A percentile compares a stretch with the other conserved stretches of the same genome.
These are phyloP conservation scores for Paratrypauchen microcephalus DNA, from an alignment of 2,797 vertebrate species.

Conservation along the genomic window DNA sequence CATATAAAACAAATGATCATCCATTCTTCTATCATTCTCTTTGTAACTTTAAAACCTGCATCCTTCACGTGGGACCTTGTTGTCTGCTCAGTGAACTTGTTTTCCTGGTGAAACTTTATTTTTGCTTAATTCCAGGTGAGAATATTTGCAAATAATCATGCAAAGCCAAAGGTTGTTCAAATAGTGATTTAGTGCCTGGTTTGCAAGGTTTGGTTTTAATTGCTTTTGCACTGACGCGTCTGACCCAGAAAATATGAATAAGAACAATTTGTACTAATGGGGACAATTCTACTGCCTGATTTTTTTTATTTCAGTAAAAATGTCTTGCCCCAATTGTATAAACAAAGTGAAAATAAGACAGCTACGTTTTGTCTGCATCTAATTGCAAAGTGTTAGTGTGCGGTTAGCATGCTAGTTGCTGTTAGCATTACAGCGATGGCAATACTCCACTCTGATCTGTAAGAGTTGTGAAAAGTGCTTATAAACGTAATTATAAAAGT, in stretches of 20 bases:
- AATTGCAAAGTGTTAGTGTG: no score
- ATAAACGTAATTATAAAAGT: no score
- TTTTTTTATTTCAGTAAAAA: no score
- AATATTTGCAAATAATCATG: conserved; percentile 9
- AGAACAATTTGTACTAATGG: background rate
- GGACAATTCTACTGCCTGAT: background rate
- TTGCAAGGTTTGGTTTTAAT: background rate
- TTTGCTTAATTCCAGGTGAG: background rate
- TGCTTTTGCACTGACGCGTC: conserved; percentile 15
- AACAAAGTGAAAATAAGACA: no score
- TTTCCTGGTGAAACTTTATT: conserved; percentile 1
- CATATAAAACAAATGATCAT: background rate
- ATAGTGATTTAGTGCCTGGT: conserved; percentile 11
- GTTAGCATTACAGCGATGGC: no score
- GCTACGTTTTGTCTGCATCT: no score
- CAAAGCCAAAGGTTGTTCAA: conserved; percentile 8
- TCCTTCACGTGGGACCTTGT: background rate
- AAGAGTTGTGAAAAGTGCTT: no score
- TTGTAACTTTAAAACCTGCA: background rate
- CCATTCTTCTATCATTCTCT: background rate
- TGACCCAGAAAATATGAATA: conserved; percentile 3
- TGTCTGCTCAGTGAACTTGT: background rate
- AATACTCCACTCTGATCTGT: no score
- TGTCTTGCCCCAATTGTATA: no score
- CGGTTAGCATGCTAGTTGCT: no score